Evolutionary conservation across 2,797 vertebrate genomes (phyloP), one percentile per base, ranked within the genome.

Genomic region (Arctocebus calabarensis): DNA sequence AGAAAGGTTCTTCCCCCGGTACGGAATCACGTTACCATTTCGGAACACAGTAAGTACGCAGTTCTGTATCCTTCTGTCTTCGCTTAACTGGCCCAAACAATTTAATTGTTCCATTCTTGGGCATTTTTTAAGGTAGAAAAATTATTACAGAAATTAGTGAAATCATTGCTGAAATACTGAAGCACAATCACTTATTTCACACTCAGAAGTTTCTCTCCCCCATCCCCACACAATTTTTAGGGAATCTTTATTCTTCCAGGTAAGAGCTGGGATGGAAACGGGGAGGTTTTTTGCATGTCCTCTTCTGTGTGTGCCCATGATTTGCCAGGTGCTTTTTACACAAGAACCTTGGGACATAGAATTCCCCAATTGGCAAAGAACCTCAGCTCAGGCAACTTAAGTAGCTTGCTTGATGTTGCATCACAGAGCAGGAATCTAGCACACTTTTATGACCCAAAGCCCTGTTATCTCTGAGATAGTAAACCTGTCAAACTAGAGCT

Each of bases 91-190:
- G 2, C 82, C 57, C 23, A 78, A 19, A 29, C 5, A 25, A 66
- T 57, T 64, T 68, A 61, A 75, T 73, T 73, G 70, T 90, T 14
- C 27, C n/a, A 59, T 48, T 77, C 64, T 73, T 16, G 7, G 55
- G 43, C 3, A 57, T 22, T 82, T 85, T 90, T 75, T 68, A 90
- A 57, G 27, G 29, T 32, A 40, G 32, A 48, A 57, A 75, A 68
- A 62, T 29, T 43, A 66, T 57, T 75, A 16, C 43, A 37, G 27
- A 77, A 77, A 79, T 66, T 1, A 1, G 2, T 84, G 52, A 93
- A 55, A 48, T 32, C 48, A 71, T 75, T 64, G 14, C 32, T 48
- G 45, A 85, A 86, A 83, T 91, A 48, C 48, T 45, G 14, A 95
- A 52, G 40, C 64, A 48, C 1, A 0, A 55, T 78, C 29, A 48